A percentile compares a stretch with the other conserved stretches of the same genome.
Conservation (phyloP, 2,888 invertebrate species). For the Campaea margaritaria region DNA sequence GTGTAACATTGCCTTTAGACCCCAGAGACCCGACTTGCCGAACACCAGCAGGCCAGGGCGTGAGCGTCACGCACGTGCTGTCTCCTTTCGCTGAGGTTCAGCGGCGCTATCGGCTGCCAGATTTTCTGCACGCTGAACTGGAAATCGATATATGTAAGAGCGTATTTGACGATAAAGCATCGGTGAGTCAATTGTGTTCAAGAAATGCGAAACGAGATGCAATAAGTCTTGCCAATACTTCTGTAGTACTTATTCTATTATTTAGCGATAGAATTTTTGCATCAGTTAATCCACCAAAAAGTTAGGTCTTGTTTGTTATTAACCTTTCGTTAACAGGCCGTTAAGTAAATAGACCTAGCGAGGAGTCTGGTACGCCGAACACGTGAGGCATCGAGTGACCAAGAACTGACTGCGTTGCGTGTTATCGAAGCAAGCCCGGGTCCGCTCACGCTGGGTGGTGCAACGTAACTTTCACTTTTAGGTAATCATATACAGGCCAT, state of each 20-base stretch:
- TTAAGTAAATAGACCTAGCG: slow-evolving; percentile 14
- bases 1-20: slow-evolving; percentile 76
- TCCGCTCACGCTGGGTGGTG: slow-evolving; percentile 34
- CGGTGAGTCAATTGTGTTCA: slow-evolving; percentile 62
- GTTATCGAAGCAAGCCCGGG: slow-evolving; percentile 18
- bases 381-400: slow-evolving; percentile 22
- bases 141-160: slow-evolving; percentile 30
- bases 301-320: slow-evolving; percentile 33
- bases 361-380: slow-evolving; percentile 21
- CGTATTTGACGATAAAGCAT: slow-evolving; percentile 34
- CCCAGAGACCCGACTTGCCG: slow-evolving; percentile 60
- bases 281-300: slow-evolving; percentile 12
- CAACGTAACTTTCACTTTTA: slow-evolving; percentile 50
- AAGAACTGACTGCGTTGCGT: slow-evolving; percentile 22
- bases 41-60: slow-evolving; percentile 40
- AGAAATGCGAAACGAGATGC: slow-evolving; percentile 35
- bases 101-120: slow-evolving; percentile 40
- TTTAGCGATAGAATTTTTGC: not conserved
- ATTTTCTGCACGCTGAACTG: slow-evolving; percentile 28
- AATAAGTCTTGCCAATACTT: slow-evolving; percentile 3
- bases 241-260: not conserved
- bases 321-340: slow-evolving; percentile 33
- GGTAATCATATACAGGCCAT: slow-evolving; percentile 48
- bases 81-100: slow-evolving; percentile 31
- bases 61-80: slow-evolving; percentile 39